phyloP scores from a whole-genome alignment of 2,888 invertebrate species.

The Diploptera punctata region DNA sequence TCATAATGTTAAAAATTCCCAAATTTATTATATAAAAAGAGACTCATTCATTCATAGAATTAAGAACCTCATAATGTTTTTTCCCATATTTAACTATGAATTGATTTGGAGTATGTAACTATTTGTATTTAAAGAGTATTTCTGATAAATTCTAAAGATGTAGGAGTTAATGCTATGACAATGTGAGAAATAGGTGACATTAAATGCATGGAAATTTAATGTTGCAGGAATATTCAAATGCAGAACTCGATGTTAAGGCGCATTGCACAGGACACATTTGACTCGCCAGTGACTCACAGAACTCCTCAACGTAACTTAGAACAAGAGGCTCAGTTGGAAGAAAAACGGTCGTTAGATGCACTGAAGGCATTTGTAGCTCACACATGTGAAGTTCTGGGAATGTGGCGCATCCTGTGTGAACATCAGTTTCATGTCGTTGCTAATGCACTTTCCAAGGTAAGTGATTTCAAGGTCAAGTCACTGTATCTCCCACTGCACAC shows the following conservation, averaged over 20 bases:
- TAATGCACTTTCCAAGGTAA: constrained; percentile 66
- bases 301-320: not conserved
- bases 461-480: no score
- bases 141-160: no score
- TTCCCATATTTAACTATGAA: no score
- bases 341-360: constrained; percentile 78
- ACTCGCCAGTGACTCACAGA: not conserved
- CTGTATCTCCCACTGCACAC: no score
- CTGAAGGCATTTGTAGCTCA: constrained; percentile 76
- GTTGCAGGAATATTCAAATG: constrained; percentile 19
- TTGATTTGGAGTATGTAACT: not conserved
- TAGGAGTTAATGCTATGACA: no score
- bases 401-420: constrained; percentile 93
- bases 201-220: not conserved
- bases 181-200: no score
- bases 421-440: constrained; percentile 88
- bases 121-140: no score
- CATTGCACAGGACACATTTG: not conserved
- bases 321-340: constrained; percentile 59
- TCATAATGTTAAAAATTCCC: no score
- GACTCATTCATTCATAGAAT: no score
- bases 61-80: no score
- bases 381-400: constrained; percentile 86
- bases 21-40: no score
- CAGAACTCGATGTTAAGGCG: not conserved